A percentile compares a stretch with the other conserved stretches of the same genome.
Evolutionary conservation across 2,888 invertebrate species (phyloP).

Genomic region (Myopa tessellatipennis): DNA sequence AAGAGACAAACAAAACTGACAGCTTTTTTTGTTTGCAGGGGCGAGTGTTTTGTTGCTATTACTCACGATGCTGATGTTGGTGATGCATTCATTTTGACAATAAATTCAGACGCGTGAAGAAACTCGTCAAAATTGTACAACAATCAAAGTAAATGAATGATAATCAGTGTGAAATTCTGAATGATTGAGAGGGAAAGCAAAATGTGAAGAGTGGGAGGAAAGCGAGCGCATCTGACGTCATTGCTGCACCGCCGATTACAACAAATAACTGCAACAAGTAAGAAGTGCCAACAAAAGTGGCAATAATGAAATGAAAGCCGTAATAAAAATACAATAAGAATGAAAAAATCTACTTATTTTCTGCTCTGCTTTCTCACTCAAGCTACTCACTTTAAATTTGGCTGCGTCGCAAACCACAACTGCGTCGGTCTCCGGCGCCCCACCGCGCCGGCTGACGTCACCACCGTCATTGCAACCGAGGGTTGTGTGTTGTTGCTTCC

Average conservation of each 20-base stretch:
- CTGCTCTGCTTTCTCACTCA: neutral
- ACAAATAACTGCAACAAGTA: neutral
- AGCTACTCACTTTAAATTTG: constrained; percentile 65
- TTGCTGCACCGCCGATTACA: neutral
- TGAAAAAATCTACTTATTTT: too few species aligned
- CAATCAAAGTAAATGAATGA: neutral
- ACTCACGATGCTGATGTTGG: neutral
- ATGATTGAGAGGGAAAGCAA: neutral
- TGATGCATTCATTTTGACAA: constrained; percentile 6
- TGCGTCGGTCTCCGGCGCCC: constrained; percentile 59
- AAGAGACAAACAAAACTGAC: too few species aligned
- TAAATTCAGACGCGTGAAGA: neutral
- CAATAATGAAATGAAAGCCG: neutral
- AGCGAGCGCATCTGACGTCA: neutral
- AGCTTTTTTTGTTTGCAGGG: neutral
- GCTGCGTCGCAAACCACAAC: constrained; percentile 57
- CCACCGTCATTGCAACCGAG: neutral
- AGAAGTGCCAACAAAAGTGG: neutral
- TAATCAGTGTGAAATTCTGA: neutral
- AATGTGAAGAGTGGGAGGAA: neutral
- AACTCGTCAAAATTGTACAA: neutral
- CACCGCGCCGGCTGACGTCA: neutral
- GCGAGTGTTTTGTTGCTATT: neutral
- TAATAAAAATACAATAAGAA: neutral
- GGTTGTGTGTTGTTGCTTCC: neutral